Percentiles rank a stretch among this genome's conserved stretches.
These are phyloP conservation scores for Cheumatopsyche charites DNA, from an alignment of 1,140 invertebrate species.

Conservation along the genomic window DNA sequence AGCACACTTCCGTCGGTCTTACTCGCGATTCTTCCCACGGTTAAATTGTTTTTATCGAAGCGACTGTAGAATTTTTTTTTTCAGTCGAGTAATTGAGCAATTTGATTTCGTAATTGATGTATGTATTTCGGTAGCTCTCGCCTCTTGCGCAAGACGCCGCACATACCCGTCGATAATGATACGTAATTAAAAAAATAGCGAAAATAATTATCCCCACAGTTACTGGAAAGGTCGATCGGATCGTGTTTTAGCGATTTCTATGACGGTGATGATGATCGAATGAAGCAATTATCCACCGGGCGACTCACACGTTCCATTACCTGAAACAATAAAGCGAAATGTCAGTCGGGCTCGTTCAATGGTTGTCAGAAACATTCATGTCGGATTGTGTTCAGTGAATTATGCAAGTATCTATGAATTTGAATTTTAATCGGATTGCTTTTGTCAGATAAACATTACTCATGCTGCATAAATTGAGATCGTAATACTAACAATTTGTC, in stretches of 20 bases:
- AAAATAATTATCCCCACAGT: background rate
- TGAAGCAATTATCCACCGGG: conserved; percentile 25
- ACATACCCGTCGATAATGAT: background rate
- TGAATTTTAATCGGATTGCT: no score
- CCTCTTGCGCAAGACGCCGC: conserved; percentile 12
- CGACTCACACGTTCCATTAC: conserved; percentile 17
- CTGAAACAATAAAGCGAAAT: conserved; percentile 33
- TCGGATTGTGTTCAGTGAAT: background rate
- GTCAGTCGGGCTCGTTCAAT: conserved; percentile 30
- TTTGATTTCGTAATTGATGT: conserved; percentile 25
- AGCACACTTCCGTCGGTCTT: conserved; percentile 1
- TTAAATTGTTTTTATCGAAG: conserved; percentile 17
- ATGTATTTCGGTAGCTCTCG: conserved; percentile 24
- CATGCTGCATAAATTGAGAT: no score
- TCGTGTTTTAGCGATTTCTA: background rate
- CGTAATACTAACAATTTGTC: no score
- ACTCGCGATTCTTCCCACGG: conserved; percentile 7
- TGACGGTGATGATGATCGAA: conserved; percentile 26
- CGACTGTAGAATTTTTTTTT: conserved; percentile 14
- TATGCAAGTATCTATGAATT: no score
- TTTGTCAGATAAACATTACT: no score
- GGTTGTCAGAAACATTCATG: conserved; percentile 1
- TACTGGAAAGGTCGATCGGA: conserved; percentile 5
- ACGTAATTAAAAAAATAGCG: conserved; percentile 7
- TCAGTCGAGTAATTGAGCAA: background rate